phyloP scores from a whole-genome alignment of 2,113 vertebrate genomes.

The Entelurus aequoreus region DNA sequence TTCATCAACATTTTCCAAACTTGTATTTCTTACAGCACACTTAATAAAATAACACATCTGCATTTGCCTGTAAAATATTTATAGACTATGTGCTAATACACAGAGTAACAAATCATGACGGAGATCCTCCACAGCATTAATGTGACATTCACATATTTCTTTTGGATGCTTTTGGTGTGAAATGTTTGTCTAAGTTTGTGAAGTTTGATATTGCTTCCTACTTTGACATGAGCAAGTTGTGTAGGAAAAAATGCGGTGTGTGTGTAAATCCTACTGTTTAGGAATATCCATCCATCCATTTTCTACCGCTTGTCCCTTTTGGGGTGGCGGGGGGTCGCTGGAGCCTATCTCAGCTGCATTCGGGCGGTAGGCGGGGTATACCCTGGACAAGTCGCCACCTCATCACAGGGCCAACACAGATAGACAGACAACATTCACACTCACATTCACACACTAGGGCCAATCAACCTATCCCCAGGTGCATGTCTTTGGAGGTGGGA shows the following conservation, averaged over 20 bases:
- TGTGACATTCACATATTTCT: conserved; percentile 19
- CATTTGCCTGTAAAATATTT: conserved; percentile 14
- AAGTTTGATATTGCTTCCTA: conserved; percentile 22
- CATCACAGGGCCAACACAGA: too few species aligned
- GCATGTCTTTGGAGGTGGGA: too few species aligned
- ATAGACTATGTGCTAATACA: conserved; percentile 14
- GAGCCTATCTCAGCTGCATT: too few species aligned
- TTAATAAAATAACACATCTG: conserved; percentile 14
- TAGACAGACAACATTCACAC: too few species aligned
- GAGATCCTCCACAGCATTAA: conserved; percentile 9
- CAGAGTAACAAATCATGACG: conserved; percentile 6
- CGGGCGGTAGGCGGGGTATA: too few species aligned
- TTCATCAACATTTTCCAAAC: conserved; percentile 7
- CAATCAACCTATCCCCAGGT: too few species aligned
- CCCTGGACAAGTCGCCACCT: too few species aligned
- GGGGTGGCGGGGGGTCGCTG: too few species aligned
- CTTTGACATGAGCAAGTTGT: conserved; percentile 42
- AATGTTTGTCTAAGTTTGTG: conserved; percentile 30
- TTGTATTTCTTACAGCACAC: not conserved
- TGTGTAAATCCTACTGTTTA: conserved; percentile 58
- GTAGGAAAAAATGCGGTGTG: conserved; percentile 29
- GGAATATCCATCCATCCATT: conserved; percentile 40
- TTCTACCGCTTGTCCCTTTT: too few species aligned
- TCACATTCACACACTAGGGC: too few species aligned
- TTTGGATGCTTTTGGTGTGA: conserved; percentile 19